Base-by-base conservation (phyloP, 2,113 vertebrate species). In the Anoura caudifer region DNA sequence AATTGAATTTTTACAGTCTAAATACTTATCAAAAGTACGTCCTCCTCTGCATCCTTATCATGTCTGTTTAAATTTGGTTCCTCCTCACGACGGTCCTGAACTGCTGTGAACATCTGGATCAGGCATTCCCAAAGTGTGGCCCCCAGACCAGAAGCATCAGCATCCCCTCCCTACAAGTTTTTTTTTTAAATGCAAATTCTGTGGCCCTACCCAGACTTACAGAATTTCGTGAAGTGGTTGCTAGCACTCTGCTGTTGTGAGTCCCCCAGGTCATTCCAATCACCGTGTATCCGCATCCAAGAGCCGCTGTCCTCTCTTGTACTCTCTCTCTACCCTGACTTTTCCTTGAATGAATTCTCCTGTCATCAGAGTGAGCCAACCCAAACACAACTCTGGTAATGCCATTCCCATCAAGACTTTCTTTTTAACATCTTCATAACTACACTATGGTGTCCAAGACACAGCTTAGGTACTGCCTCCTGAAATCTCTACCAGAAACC, bases 191-290 rank as follows among this genome's bases (percentile, higher is more conserved):
- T 14, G 28, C 8, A 12, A 36, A 63, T 10, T 38, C 7, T 70
- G 41, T 26, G 3, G 2, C 4, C 12, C 26, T 31, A 9, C 47
- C 26, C 16, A 16, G 6, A 13, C 3, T 12, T 50, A 4, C 1
- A 59, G 52, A 54, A 31, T 61, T 7, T 83, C 22, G 19, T 10
- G 1, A 4, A 1, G 1, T n/a, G 1, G 24, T 1, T 41, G 3
- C 4, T 2, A 31, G 9, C 1, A 1, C 24, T 61, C 22, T 36
- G 7, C 5, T 93, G 26, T 36, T 59, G 16, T 17, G 83, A n/a
- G 19, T 24, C 16, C 20, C 65, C 41, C 17, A 45, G 22, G 14
- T n/a, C 10, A 45, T 67, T 65, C 28, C 73, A n/a, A 52, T 56
- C n/a, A n/a, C n/a, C n/a, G 8, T 19, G 8, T 2, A 67, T 13